phyloP scores from a whole-genome alignment of 2,888 invertebrate genomes.

The Willowsia nigromaculata region DNA sequence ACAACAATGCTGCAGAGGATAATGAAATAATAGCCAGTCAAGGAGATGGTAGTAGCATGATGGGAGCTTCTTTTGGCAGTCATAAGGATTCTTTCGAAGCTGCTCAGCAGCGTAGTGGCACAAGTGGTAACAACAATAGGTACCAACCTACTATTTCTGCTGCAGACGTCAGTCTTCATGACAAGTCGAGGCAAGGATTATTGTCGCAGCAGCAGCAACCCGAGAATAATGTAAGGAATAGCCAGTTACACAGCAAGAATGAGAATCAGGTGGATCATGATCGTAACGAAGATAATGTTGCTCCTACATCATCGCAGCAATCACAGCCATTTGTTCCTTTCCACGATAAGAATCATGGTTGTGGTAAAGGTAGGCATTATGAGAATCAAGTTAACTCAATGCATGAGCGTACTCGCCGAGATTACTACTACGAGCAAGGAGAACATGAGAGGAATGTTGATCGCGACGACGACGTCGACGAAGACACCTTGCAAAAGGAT shows the following conservation, averaged over 20 bases:
- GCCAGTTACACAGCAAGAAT: conserved; percentile 33
- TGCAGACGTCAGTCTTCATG: conserved; percentile 45
- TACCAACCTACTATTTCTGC: conserved; percentile 28
- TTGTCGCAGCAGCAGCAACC: background rate
- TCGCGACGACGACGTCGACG: conserved; percentile 38
- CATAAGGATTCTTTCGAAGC: conserved; percentile 52
- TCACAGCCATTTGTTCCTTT: conserved; percentile 48
- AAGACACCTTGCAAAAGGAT: conserved; percentile 69
- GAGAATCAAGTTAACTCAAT: conserved; percentile 6
- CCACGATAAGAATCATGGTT: conserved; percentile 43
- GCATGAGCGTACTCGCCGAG: background rate
- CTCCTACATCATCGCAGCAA: background rate
- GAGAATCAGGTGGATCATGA: conserved; percentile 51
- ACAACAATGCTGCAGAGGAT: conserved; percentile 18
- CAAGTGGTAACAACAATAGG: conserved; percentile 27
- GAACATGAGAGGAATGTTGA: conserved; percentile 53
- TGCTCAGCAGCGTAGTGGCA: conserved; percentile 1
- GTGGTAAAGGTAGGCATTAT: conserved; percentile 23
- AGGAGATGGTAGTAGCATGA: conserved; percentile 12
- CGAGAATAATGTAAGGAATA: conserved; percentile 25
- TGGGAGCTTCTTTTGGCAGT: conserved; percentile 40
- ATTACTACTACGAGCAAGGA: conserved; percentile 5
- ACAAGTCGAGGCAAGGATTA: conserved; percentile 4
- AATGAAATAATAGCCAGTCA: conserved; percentile 12
- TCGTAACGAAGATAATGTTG: background rate